phyloP scores from a whole-genome alignment of 2,797 vertebrate genomes.

The Periparus ater region DNA sequence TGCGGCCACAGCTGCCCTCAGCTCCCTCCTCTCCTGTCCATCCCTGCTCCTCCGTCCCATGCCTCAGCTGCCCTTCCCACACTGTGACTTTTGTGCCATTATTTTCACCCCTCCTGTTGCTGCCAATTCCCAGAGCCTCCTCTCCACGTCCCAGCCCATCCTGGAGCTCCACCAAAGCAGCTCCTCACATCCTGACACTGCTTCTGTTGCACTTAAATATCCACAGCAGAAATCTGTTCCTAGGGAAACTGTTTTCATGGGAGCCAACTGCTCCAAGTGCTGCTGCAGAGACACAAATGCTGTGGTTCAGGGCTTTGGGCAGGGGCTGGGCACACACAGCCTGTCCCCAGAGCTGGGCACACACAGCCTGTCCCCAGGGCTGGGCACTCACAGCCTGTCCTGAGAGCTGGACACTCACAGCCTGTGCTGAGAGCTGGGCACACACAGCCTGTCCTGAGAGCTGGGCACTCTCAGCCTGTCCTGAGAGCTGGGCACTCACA shows the following conservation, averaged over 20 bases:
- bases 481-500: too few species aligned
- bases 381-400: too few species aligned
- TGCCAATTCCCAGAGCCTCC: neutral
- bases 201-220: neutral
- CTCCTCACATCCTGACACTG: neutral
- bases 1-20: rapidly evolving
- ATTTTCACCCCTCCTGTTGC: neutral
- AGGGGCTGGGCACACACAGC: neutral
- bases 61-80: rapidly evolving
- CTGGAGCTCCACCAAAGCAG: neutral
- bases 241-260: neutral
- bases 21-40: rapidly evolving
- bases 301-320: neutral
- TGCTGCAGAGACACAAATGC: neutral
- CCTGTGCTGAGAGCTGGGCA: too few species aligned
- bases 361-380: neutral
- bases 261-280: neutral
- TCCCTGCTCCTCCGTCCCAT: neutral
- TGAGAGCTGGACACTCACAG: neutral
- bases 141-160: rapidly evolving
- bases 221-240: neutral
- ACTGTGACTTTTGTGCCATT: neutral
- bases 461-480: too few species aligned
- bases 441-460: too few species aligned
- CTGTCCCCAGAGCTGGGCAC: too few species aligned